Evolutionary conservation across 30 jellyfish, hydroid and myxozoan species (phyloP), one percentile per base, ranked within the genome.

Genomic region (Nemopilema nomurai): DNA sequence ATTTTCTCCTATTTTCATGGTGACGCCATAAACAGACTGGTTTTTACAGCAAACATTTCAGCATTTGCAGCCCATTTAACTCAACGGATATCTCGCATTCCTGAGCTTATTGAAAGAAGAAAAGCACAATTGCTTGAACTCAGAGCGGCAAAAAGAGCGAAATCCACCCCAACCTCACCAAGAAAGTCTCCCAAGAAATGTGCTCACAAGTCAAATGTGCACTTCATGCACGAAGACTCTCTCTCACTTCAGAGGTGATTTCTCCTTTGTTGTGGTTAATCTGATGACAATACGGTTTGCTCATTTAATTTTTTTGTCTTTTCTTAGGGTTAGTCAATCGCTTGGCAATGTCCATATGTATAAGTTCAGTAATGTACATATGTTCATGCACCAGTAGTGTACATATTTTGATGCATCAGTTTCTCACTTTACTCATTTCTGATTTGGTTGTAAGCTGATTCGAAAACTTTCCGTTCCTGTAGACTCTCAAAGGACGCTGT

Each of bases 101-200:
- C 93, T 6, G 93, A 84, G 70, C 83, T 84, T 49, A 74, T 84
- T 27, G 93, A 84, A 26, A 72, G 93, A 62, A 31, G 93, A 67
- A 82, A 86, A 0, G 93, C 93, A 18, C 93, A 84, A 26, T 31
- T 84, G 76, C 72, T 21, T 23, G 93, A 84, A 28, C 57, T 84
- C 16, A 74, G 71, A 41, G 22, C 19, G 71, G 81, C 93, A 19
- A 63, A 27, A 51, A 84, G 70, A 29, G 26, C 76, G 33, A 84
- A 51, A 67, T 84, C 93, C 16, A 86, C 93, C 0, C 93, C 93
- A 22, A 84, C 93, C 9, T 84, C 93, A 28, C 93, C 93, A 23
- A 74, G 83, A 76, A 84, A 79, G 50, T 79, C 89, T 26, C 89
- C 89, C n/a, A 79, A 84, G 87, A 84, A 84, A 66, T 33, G 51